A percentile compares a stretch with the other conserved stretches of the same genome.
Evolutionary conservation across 2,113 vertebrate genomes (phyloP).

Genomic region (Porphyrio hochstetteri): DNA sequence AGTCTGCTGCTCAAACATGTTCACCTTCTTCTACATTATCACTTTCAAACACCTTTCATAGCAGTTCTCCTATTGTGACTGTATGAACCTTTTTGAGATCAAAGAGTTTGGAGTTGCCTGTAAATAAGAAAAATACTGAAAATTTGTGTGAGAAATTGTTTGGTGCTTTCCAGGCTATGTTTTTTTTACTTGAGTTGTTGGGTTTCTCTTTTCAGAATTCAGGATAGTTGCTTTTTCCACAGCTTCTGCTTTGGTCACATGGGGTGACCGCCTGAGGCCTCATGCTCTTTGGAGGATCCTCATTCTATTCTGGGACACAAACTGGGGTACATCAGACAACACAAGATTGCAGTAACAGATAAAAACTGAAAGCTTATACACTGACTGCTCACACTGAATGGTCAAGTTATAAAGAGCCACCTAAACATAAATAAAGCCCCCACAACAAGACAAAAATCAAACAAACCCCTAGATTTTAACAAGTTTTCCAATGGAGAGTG

Average conservation of each 20-base stretch:
- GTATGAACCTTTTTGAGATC: not conserved
- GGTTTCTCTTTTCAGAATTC: not conserved
- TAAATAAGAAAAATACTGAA: not conserved
- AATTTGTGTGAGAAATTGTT: not conserved
- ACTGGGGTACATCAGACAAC: not conserved
- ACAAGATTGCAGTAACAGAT: not conserved
- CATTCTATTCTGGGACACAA: not conserved
- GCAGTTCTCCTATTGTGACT: not conserved
- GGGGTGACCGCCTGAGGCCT: not conserved
- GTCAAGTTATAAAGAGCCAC: not conserved
- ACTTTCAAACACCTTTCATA: not conserved
- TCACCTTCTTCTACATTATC: not conserved
- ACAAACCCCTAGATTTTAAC: not conserved
- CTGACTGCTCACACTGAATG: not conserved
- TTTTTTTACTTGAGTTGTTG: not conserved
- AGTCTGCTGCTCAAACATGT: not conserved
- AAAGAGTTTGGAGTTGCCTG: not conserved
- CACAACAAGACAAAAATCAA: not conserved
- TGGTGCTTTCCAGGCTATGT: constrained; percentile 12
- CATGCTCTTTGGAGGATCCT: not conserved
- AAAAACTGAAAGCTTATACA: not conserved
- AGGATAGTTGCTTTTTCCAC: not conserved
- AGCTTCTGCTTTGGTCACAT: constrained; percentile 53
- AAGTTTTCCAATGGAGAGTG: not conserved
- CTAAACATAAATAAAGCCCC: not conserved